Evolutionary conservation across 1,140 invertebrate species (phyloP).

Genomic region (Temnothorax nylanderi): DNA sequence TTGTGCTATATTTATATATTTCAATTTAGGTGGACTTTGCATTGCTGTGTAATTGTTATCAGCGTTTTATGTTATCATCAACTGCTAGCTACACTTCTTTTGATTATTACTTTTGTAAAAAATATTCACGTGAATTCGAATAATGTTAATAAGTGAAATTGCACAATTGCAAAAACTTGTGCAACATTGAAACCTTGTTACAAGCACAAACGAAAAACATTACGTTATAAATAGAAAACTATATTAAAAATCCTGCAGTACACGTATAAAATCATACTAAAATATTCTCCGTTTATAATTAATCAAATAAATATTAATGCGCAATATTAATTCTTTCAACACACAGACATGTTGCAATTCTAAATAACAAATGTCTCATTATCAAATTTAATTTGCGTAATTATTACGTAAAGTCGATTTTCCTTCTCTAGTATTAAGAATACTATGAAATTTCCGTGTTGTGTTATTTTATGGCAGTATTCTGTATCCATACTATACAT

Average conservation of each 20-base stretch:
- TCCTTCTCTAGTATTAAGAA: background rate
- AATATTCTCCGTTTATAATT: slow-evolving; percentile 37
- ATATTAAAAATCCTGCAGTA: slow-evolving; percentile 34
- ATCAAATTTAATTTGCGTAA: slow-evolving; percentile 54
- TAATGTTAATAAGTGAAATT: slow-evolving; percentile 46
- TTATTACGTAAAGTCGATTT: slow-evolving; percentile 9
- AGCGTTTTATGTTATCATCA: slow-evolving; percentile 55
- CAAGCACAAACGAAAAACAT: slow-evolving; percentile 56
- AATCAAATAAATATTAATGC: slow-evolving; percentile 67
- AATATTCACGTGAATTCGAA: slow-evolving; percentile 56
- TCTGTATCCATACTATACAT: slow-evolving; percentile 58
- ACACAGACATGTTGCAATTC: slow-evolving; percentile 64
- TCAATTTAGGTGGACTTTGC: slow-evolving; percentile 61
- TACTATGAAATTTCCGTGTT: slow-evolving; percentile 37
- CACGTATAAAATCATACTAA: slow-evolving; percentile 52
- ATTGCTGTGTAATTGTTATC: slow-evolving; percentile 59
- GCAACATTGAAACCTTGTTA: slow-evolving; percentile 53
- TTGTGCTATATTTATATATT: slow-evolving; percentile 69
- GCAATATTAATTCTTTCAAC: slow-evolving; percentile 42
- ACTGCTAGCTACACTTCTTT: slow-evolving; percentile 65
- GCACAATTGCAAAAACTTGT: slow-evolving; percentile 62
- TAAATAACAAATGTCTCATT: slow-evolving; percentile 68
- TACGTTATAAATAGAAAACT: slow-evolving; percentile 19
- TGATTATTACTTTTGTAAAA: slow-evolving; percentile 69
- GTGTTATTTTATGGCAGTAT: slow-evolving; percentile 69